Evolutionary conservation across 2,888 invertebrate genomes (phyloP).

Genomic region (Bombyx huttoni): DNA sequence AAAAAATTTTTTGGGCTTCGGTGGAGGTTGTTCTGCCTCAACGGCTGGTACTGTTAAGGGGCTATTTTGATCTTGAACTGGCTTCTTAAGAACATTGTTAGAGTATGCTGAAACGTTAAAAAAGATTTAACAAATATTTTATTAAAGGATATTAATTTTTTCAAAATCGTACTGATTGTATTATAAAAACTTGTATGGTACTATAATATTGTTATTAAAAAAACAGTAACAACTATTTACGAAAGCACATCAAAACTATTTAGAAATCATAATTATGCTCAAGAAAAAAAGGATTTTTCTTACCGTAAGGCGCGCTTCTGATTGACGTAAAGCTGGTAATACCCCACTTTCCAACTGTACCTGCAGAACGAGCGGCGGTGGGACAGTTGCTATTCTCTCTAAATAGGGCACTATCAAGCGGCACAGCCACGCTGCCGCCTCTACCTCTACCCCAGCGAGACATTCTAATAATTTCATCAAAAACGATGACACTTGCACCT

Average conservation of each 20-base stretch:
- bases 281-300: constrained; percentile 18
- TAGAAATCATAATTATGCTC: no score
- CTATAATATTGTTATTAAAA: no score
- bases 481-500: constrained; percentile 57
- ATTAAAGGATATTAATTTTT: neutral
- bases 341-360: constrained; percentile 94
- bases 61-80: constrained; percentile 68
- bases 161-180: neutral
- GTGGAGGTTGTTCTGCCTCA: constrained; percentile 66
- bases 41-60: constrained; percentile 67
- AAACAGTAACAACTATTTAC: no score
- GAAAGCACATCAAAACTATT: no score
- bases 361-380: constrained; percentile 89
- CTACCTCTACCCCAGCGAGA: constrained; percentile 77
- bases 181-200: no score
- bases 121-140: constrained; percentile 5
- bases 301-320: constrained; percentile 83
- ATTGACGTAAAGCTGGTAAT: constrained; percentile 94
- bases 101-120: constrained; percentile 50
- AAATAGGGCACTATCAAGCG: constrained; percentile 75
- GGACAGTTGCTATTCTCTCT: constrained; percentile 88
- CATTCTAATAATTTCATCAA: constrained; percentile 72
- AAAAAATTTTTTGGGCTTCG: constrained; percentile 91
- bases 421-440: constrained; percentile 74
- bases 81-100: constrained; percentile 51